Conservation (phyloP, 1,140 invertebrate genomes). For the Sitobion miscanthi region DNA sequence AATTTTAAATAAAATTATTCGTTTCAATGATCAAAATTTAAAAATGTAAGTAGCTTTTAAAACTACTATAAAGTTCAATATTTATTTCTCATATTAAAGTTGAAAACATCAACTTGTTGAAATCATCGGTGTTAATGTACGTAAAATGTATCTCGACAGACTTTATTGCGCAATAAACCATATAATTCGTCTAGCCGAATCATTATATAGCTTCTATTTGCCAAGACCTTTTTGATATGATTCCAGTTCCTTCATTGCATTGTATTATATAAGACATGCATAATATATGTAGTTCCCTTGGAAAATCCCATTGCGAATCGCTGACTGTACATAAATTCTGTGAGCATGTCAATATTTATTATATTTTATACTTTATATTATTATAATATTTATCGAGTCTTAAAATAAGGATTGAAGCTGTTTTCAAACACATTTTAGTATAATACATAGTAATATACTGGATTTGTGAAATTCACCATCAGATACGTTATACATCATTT, state of each 20-base stretch:
- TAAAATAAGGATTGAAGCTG: background rate
- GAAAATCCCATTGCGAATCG: background rate
- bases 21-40: background rate
- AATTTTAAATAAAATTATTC: background rate
- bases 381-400: background rate
- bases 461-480: background rate
- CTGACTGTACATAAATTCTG: background rate
- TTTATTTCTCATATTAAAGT: background rate
- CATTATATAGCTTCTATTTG: background rate
- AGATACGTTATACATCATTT: background rate
- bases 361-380: background rate
- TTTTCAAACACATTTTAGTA: background rate
- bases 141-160: background rate
- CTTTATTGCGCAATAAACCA: conserved; percentile 20
- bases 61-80: background rate
- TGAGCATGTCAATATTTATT: background rate
- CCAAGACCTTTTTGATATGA: conserved; percentile 26
- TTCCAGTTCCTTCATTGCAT: background rate
- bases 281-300: background rate
- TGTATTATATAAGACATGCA: background rate
- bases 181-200: background rate
- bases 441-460: background rate
- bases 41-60: background rate
- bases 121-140: conserved; percentile 20
- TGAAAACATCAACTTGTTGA: background rate